Evolutionary conservation across 2,113 vertebrate genomes (phyloP).

Genomic region (Rhinopithecus roxellana): DNA sequence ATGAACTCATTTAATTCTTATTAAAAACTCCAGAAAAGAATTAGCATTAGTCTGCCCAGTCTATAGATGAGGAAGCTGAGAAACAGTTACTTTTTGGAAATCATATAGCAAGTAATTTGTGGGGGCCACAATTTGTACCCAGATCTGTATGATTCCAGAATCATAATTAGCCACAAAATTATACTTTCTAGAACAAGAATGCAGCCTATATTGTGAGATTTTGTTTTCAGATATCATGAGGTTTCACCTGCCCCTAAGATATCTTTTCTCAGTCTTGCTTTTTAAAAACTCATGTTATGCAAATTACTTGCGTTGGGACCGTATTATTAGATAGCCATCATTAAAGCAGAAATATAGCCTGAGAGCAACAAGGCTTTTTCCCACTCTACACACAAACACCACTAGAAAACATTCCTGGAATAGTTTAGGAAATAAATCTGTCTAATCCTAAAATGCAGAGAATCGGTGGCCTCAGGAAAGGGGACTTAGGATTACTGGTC

Average conservation of each 20-base stretch:
- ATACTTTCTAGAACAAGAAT: background rate
- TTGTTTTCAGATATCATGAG: background rate
- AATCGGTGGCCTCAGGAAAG: background rate
- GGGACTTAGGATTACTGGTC: background rate
- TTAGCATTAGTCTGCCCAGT: background rate
- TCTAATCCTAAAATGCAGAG: background rate
- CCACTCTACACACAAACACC: background rate
- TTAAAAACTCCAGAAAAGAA: background rate
- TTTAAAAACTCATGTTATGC: background rate
- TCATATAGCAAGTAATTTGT: background rate
- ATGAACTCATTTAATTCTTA: background rate
- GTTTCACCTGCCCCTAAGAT: background rate
- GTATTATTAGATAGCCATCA: background rate
- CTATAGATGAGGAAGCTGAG: background rate
- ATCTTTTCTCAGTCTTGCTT: background rate
- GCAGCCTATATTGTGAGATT: background rate
- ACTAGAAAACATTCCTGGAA: background rate
- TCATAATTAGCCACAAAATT: background rate
- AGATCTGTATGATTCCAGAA: background rate
- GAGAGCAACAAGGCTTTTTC: background rate
- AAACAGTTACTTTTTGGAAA: background rate
- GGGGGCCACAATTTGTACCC: background rate
- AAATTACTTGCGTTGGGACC: background rate
- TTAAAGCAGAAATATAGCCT: background rate
- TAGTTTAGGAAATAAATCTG: conserved; percentile 5